Percentiles rank a stretch among this genome's conserved stretches.
phyloP scores from a whole-genome alignment of 2,113 vertebrate species.

The Poeciliopsis prolifica region DNA sequence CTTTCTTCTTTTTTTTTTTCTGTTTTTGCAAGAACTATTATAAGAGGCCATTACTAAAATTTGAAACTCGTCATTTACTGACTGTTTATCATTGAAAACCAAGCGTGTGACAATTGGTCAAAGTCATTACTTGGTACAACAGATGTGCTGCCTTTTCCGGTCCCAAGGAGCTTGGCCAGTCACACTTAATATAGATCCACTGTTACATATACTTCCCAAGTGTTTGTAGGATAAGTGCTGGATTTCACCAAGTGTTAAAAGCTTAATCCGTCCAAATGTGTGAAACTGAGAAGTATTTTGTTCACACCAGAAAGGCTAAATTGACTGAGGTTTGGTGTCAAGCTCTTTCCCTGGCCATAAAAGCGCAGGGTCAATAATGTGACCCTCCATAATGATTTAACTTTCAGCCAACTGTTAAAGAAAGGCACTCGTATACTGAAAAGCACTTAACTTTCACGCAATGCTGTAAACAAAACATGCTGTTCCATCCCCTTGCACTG shows the following conservation, averaged over 20 bases:
- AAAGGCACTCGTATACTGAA: conserved; percentile 10
- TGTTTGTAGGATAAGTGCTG: conserved; percentile 75
- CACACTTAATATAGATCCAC: conserved; percentile 75
- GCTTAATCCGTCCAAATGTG: conserved; percentile 80
- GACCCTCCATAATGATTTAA: conserved; percentile 70
- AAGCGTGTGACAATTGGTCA: conserved; percentile 56
- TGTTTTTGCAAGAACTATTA: conserved; percentile 3
- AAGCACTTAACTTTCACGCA: conserved; percentile 12
- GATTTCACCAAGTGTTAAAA: conserved; percentile 81
- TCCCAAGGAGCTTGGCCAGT: conserved; percentile 59
- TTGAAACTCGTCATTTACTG: conserved; percentile 33
- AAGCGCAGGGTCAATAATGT: conserved; percentile 61
- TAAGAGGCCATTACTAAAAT: conserved; percentile 26
- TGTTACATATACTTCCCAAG: conserved; percentile 73
- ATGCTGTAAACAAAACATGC: conserved; percentile 23
- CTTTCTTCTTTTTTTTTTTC: no score
- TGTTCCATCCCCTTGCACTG: not conserved
- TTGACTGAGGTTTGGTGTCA: conserved; percentile 72
- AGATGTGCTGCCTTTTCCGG: conserved; percentile 72
- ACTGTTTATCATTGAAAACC: conserved; percentile 48
- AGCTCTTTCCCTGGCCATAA: conserved; percentile 65
- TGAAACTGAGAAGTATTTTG: conserved; percentile 80
- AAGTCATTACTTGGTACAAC: conserved; percentile 66
- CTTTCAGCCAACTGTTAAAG: conserved; percentile 65
- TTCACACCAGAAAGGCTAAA: conserved; percentile 79